Conservation (phyloP, 2,797 vertebrate species). For the Mallotus villosus region DNA sequence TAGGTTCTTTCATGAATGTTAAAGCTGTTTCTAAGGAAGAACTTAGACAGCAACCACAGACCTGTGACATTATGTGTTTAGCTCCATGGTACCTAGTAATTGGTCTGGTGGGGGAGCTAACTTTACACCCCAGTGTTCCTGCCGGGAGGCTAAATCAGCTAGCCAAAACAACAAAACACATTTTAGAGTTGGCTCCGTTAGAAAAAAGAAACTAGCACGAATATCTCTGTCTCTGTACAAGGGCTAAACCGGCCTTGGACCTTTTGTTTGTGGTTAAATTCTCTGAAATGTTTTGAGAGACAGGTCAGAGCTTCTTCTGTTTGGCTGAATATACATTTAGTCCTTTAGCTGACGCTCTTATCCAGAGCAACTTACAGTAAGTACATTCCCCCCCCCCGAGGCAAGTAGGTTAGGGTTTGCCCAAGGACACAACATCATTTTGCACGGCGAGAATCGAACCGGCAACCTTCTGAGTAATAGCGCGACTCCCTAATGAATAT, state of each 20-base stretch:
- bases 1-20: slow-evolving; percentile 42
- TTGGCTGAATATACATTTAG: slow-evolving; percentile 20
- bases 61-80: slow-evolving; percentile 17
- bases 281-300: neutral
- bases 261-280: neutral
- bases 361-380: too few relatives aligned
- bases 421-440: too few relatives aligned
- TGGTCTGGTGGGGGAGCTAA: slow-evolving; percentile 24
- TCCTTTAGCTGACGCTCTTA: too few relatives aligned
- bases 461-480: too few relatives aligned
- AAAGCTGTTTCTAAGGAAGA: slow-evolving; percentile 22
- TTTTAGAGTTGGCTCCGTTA: slow-evolving; percentile 14
- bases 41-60: slow-evolving; percentile 23
- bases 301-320: slow-evolving; percentile 6
- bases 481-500: too few relatives aligned
- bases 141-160: neutral
- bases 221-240: neutral
- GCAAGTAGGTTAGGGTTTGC: too few relatives aligned
- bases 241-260: neutral
- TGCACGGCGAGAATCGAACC: too few relatives aligned
- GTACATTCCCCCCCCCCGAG: too few relatives aligned
- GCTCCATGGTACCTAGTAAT: slow-evolving; percentile 54
- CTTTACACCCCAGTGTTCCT: neutral
- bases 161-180: slow-evolving; percentile 20
- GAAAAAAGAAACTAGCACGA: neutral